These are phyloP conservation scores for Steinernema feltiae DNA, from an alignment of 1,140 invertebrate species.

Conservation along the genomic window DNA sequence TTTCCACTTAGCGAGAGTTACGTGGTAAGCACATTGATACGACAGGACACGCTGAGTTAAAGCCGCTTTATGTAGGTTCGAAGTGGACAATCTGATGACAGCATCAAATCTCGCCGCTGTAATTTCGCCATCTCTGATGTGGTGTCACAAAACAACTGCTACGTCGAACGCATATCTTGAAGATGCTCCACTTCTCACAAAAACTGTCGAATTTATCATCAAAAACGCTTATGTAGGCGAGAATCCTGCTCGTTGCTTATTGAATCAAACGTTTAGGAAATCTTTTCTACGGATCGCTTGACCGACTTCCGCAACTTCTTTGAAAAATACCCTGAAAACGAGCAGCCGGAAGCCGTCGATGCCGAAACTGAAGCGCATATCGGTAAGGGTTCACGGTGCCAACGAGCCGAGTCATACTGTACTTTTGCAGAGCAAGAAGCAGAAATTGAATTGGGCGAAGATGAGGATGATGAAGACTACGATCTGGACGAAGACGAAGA, in stretches of 20 bases:
- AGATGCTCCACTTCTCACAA: constrained; percentile 48
- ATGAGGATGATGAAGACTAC: constrained; percentile 43
- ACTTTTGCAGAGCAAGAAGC: constrained; percentile 30
- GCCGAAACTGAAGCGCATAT: constrained; percentile 34
- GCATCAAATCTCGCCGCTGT: constrained; percentile 54
- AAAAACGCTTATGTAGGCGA: constrained; percentile 51
- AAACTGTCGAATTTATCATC: constrained; percentile 47
- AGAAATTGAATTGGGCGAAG: constrained; percentile 39
- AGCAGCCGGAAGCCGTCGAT: constrained; percentile 38
- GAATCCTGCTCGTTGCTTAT: neutral
- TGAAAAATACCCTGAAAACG: constrained; percentile 41
- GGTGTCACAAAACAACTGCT: constrained; percentile 27
- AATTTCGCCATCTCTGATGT: constrained; percentile 53
- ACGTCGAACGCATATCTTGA: constrained; percentile 22
- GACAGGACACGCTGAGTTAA: too few relatives aligned
- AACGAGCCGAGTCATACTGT: too few relatives aligned
- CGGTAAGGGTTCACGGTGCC: too few relatives aligned
- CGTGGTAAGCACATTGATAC: constrained; percentile 41
- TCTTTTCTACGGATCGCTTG: constrained; percentile 41
- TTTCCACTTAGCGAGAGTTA: constrained; percentile 52
- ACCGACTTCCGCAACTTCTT: constrained; percentile 51
- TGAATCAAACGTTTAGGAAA: constrained; percentile 35
- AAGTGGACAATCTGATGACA: constrained; percentile 53
- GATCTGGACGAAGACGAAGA: constrained; percentile 36
- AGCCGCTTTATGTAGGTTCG: constrained; percentile 47